A percentile compares a stretch with the other conserved stretches of the same genome.
Conservation (phyloP, 2,797 vertebrate species). For the Hypotaenidia okinawae region DNA sequence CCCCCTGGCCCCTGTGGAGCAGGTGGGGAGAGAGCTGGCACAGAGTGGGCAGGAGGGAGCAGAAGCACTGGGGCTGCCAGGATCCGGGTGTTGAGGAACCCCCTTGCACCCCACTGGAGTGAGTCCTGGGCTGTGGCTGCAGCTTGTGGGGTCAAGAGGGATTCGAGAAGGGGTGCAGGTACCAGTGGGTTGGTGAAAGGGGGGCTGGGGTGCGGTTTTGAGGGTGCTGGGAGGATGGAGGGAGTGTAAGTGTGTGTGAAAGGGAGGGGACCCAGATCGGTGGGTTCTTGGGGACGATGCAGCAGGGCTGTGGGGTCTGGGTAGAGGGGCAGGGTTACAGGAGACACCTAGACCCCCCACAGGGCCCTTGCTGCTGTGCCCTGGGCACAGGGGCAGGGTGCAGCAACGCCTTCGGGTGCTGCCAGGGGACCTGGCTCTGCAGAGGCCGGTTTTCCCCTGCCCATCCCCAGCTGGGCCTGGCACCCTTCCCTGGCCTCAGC, state of each 20-base stretch:
- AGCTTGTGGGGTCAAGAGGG: neutral
- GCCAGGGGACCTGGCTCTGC: neutral
- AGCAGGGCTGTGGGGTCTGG: too few relatives aligned
- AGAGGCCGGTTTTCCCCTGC: neutral
- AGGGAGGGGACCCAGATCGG: too few relatives aligned
- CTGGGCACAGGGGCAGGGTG: neutral
- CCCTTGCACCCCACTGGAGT: accelerated
- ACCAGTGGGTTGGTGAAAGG: too few relatives aligned
- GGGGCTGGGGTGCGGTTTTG: neutral
- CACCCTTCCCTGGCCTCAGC: neutral
- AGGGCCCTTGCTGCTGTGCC: neutral
- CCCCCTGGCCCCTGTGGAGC: neutral
- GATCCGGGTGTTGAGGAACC: accelerated
- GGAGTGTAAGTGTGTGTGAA: too few relatives aligned
- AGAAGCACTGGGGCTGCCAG: neutral
- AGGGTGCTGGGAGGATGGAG: neutral
- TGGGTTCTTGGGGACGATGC: accelerated
- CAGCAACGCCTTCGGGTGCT: neutral
- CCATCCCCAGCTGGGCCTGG: neutral
- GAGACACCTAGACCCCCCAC: accelerated
- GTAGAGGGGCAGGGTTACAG: too few relatives aligned
- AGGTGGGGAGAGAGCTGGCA: neutral
- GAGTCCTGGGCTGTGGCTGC: neutral
- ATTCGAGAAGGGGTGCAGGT: neutral
- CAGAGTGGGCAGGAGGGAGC: neutral